Evolutionary conservation across 2,113 vertebrate species (phyloP), one percentile per base, ranked within the genome.

Genomic region (Oxyura jamaicensis): DNA sequence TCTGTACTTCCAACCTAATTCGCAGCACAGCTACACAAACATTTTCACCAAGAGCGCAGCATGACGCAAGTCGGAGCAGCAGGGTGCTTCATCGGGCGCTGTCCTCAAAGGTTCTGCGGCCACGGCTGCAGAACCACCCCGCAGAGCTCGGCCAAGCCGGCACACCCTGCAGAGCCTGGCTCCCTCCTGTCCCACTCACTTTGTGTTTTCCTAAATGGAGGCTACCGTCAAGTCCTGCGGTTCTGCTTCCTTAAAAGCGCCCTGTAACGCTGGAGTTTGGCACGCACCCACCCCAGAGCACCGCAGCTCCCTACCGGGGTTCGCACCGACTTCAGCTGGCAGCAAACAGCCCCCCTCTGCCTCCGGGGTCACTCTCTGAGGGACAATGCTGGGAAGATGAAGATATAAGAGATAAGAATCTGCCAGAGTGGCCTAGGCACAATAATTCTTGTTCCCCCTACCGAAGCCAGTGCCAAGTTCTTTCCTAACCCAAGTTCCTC

Each of bases 31-130:
- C 58, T 52, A 8, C 56, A 8, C 14, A 4, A 42, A 56, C 11
- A 13, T 31, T 10, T 65, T 53, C 16, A 8, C 41, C 4, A 2
- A 4, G 9, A 18, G 5, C 55, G 10, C 20, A 6, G 28, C 4
- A 7, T 1, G 41, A 12, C 41, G 13, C 11, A 14, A 42, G 33
- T 4, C 39, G 2, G 56, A 44, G 28, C 56, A 23, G 36, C 42
- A 58, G 23, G 14, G 56, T 59, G 63, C 0, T 2, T 9, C 8
- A 39, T 44, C 55, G 1, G 5, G 11, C 22, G 0, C 35, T 50
- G 26, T 10, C 52, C 13, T 4, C 25, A 4, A 42, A 68, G 39
- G n/a, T n/a, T n/a, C n/a, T n/a, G 2, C 41, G n/a, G 75, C 36
- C 2, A 0, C n/a, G 33, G 42, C 76, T 36, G 52, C 60, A 36